Base-by-base conservation (phyloP, 2,113 vertebrate species). In the Fregetta grallaria region DNA sequence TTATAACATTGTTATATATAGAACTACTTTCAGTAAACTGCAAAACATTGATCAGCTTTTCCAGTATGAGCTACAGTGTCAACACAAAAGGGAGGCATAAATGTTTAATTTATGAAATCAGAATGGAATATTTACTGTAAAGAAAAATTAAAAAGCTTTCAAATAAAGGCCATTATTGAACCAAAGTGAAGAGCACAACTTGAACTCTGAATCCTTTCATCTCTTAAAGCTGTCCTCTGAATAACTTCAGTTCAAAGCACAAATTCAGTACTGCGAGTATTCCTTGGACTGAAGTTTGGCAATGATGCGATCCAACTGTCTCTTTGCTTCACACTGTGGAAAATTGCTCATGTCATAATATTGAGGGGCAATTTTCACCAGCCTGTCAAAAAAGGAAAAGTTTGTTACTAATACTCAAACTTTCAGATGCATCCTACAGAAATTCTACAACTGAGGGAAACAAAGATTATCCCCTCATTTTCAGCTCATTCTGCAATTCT, bases 281-380 rank as follows among this genome's bases (percentile, higher is more conserved):
- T 99, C 99, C 98, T 99, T 99, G 95, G 99, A 99, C 94, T 99
- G 99, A 98, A 99, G 98, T 98, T 99, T 99, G 97, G 99, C 99
- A 97, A 99, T 98, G 97, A 99, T 99, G 95, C 99, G 99, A 97
- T 99, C 99, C 98, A 99, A 98, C 98, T 99, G 99, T 97, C 99
- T 98, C 98, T 99, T 99, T 92, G 99, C 99, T 98, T 99, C 99
- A 71, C 99, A 99, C 98, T 99, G 99, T 90, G 99, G 99, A 98
- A 99, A 99, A 98, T 99, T 99, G 97, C 99, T 97, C 99, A 99
- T 99, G 98, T 99, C 99, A 79, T 99, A 99, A 98, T 99, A 99
- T 97, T 99, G 99, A 92, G 99, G 99, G 97, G 99, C 98, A 93
- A 99, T 99, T 98, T 99, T 99, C 98, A 99, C 98, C 98, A 99